A percentile compares a stretch with the other conserved stretches of the same genome.
Evolutionary conservation across 2,888 invertebrate genomes (phyloP).

Genomic region (Drosophila glabriapex): DNA sequence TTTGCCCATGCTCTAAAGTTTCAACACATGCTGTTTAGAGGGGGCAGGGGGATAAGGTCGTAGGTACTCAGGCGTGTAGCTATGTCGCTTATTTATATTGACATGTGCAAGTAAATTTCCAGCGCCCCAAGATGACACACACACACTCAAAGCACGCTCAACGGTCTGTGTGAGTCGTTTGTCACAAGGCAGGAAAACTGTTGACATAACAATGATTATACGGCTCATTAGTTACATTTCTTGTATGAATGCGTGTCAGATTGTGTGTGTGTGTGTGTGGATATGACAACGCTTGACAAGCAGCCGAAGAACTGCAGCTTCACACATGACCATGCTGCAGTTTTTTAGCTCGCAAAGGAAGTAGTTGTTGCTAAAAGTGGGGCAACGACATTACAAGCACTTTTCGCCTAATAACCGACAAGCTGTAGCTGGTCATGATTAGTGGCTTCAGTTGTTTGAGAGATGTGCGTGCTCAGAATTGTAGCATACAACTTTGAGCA

Average conservation of each 20-base stretch:
- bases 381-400: constrained; percentile 40
- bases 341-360: constrained; percentile 43
- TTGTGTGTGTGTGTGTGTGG: constrained; percentile 16
- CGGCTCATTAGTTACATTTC: constrained; percentile 79
- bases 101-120: constrained; percentile 72
- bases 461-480: neutral
- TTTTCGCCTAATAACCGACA: constrained; percentile 16
- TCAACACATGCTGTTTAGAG: constrained; percentile 48
- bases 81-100: constrained; percentile 70
- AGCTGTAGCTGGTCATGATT: constrained; percentile 8
- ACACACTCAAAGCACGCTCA: constrained; percentile 32
- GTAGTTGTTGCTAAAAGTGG: constrained; percentile 34
- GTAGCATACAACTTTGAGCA: neutral
- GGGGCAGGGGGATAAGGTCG: neutral
- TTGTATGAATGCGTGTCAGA: constrained; percentile 27
- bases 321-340: constrained; percentile 27
- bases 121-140: constrained; percentile 45
- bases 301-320: constrained; percentile 29
- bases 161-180: constrained; percentile 55
- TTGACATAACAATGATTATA: constrained; percentile 82
- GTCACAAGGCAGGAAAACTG: constrained; percentile 79
- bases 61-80: constrained; percentile 41
- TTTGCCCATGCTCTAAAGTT: constrained; percentile 52
- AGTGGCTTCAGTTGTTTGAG: constrained; percentile 1
- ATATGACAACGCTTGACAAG: constrained; percentile 38